Base-by-base conservation (phyloP, 30 jellyfish, hydroid and myxozoan genomes). In the Catostylus mosaicus region DNA sequence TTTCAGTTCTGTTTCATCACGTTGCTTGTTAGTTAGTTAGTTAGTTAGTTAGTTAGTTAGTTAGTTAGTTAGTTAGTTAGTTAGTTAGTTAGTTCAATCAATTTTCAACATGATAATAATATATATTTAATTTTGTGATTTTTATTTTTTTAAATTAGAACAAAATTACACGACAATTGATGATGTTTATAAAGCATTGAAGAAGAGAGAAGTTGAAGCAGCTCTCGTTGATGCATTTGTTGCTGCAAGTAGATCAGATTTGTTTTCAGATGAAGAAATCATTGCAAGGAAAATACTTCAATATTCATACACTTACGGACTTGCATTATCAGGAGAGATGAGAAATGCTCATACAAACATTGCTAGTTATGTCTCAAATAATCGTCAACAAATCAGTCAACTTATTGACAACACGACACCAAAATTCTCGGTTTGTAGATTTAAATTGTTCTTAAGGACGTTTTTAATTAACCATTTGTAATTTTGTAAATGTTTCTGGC, bases 251-350 rank as follows among this genome's bases (percentile, higher is more conserved):
- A 27, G 93, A 50, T 78, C 86, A 26, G 93, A 83, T 70, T 30
- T 83, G 38, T 83, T 83, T 43, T 45, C 80, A 45, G 79, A 57
- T n/a, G 0, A 26, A 8, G 73, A 51, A 1, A 70, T 83, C 38
- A 57, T 83, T 43, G 62, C 87, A 24, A 60, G 75, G 32, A 59
- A 73, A 27, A 36, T 72, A 40, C 68, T 83, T 36, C 52, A 59
- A 18, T 83, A 83, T 26, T 50, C 86, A 6, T 71, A 30, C 59
- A 70, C 93, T 20, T 83, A 83, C 30, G 93, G 93, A 7, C 24
- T 72, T 35, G 93, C 71, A 16, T 30, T 83, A 30, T 69, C 93
- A 23, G 93, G 93, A 36, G 75, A 75, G 33, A 70, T 71, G 93
- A 32, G 26, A 47, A 70, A 83, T 38, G 45, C 83, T 26, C 59